Base-by-base conservation (phyloP, 2,113 vertebrate species). In the Hemicordylus capensis region DNA sequence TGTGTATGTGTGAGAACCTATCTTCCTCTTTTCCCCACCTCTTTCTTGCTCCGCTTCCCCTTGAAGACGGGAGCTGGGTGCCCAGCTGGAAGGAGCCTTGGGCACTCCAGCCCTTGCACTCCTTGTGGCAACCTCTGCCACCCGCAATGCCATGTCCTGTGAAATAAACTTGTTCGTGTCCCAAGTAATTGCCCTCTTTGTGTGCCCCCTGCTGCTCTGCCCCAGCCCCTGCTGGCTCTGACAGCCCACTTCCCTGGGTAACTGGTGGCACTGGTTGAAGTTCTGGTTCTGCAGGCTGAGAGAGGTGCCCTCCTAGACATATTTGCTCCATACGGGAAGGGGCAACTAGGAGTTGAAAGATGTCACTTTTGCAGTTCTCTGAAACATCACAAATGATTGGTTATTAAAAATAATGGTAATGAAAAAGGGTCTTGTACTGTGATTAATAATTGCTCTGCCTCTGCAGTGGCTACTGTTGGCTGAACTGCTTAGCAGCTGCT, bases 1-100 rank as follows among this genome's bases (percentile, higher is more conserved):
- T 91, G 87, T 92, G 90, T 92, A 89, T 94, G 92, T 93, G 88
- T 93, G 78, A 81, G 77, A 74, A 74, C 82, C 86, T 84, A 82
- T 85, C 89, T 88, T 51, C 59, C 39, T 48, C 76, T 51, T 37
- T 37, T 66, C 0, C 84, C 83, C 51, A 64, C 83, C 82, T 58
- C 89, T 77, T 83, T 76, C 66, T 76, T 0, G 0, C 39, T 79
- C 44, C 26, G 6, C 37, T 46, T 78, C 46, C n/a, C 28, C 76
- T 46, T 39, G 66, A 80, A 80, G 39, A 37, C 0, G 5, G 46
- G 78, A 84, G 51, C 80, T 44, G 58, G 67, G n/a, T 48, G 39
- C 56, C 76, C 61, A 59, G 48, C 31, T 42, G 42, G 76, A 61
- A 80, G 58, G 54, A 70, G 73, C 63, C 51, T 34, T n/a, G 11